Percentiles rank a stretch among this genome's conserved stretches.
phyloP scores from a whole-genome alignment of 2,113 vertebrate species.

The Myrmophylax atrothorax region DNA sequence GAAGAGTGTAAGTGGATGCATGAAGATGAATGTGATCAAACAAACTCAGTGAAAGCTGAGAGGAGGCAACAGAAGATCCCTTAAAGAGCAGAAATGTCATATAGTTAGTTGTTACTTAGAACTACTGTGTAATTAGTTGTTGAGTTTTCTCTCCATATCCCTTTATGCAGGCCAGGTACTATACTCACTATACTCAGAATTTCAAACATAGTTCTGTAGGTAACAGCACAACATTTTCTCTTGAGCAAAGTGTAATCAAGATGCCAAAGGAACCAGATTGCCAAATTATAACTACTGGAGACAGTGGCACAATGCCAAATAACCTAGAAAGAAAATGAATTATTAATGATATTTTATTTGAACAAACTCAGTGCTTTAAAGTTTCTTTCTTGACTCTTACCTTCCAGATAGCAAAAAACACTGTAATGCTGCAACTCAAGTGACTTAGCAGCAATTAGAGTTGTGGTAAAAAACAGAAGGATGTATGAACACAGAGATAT shows the following conservation, averaged over 20 bases:
- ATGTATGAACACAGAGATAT: background rate
- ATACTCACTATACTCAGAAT: background rate
- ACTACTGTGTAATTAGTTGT: background rate
- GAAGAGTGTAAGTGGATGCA: background rate
- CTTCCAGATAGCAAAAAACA: background rate
- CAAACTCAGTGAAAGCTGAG: background rate
- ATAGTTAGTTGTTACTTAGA: background rate
- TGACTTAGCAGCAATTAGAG: background rate
- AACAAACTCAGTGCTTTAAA: background rate
- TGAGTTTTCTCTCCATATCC: background rate
- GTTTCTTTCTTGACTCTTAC: background rate
- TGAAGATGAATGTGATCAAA: background rate
- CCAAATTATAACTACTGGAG: background rate
- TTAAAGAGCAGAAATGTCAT: background rate
- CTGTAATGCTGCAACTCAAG: background rate
- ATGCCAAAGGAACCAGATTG: background rate
- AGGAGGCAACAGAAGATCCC: background rate
- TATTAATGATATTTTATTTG: background rate
- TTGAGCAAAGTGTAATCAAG: background rate
- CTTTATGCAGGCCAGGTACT: background rate
- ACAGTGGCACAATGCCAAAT: background rate
- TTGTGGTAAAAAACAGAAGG: background rate
- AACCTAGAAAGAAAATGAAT: background rate
- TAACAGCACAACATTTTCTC: background rate
- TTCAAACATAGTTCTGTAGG: background rate